These are phyloP conservation scores for Hexactinellida sp. DNA, from an alignment of 37 sponge, comb jelly and placozoan genomes.

Conservation along the genomic window DNA sequence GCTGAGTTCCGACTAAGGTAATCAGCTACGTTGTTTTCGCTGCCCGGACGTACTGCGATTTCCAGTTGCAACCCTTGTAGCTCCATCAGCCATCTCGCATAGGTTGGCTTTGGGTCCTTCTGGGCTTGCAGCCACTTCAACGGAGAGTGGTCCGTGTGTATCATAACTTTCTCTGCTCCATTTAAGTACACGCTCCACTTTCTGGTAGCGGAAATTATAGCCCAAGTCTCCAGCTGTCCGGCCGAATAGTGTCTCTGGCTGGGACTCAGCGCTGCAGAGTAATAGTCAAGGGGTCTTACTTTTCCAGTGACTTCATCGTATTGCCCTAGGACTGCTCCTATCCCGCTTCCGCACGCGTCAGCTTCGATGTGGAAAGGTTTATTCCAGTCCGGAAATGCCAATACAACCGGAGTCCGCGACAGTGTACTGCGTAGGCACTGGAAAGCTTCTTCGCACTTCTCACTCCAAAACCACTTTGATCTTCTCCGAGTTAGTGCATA, in stretches of 20 bases:
- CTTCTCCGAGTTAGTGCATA: slow-evolving; percentile 19
- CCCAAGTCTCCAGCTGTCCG: slow-evolving; percentile 31
- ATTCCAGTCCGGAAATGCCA: slow-evolving; percentile 20
- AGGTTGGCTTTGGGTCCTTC: slow-evolving; percentile 24
- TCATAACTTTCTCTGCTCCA: not conserved
- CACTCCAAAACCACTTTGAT: slow-evolving; percentile 13
- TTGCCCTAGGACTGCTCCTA: slow-evolving; percentile 38
- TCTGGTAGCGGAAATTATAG: slow-evolving; percentile 24
- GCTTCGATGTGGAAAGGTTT: slow-evolving; percentile 17
- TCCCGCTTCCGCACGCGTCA: slow-evolving; percentile 26
- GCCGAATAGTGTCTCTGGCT: slow-evolving; percentile 23
- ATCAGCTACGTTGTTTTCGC: slow-evolving; percentile 22
- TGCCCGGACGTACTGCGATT: slow-evolving; percentile 24
- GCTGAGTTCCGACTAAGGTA: no score
- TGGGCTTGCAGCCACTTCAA: slow-evolving; percentile 12
- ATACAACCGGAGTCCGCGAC: not conserved
- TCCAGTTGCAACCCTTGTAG: slow-evolving; percentile 35
- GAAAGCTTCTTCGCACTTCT: slow-evolving; percentile 23
- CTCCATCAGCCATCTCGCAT: slow-evolving; percentile 28
- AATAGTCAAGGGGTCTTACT: slow-evolving; percentile 9
- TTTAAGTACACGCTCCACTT: slow-evolving; percentile 26
- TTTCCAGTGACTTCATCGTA: not conserved
- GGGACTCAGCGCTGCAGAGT: not conserved
- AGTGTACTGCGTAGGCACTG: not conserved
- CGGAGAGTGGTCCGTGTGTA: slow-evolving; percentile 33